Conservation (phyloP, 37 sponge, comb jelly and placozoan species). For the Haliclona indistincta region DNA sequence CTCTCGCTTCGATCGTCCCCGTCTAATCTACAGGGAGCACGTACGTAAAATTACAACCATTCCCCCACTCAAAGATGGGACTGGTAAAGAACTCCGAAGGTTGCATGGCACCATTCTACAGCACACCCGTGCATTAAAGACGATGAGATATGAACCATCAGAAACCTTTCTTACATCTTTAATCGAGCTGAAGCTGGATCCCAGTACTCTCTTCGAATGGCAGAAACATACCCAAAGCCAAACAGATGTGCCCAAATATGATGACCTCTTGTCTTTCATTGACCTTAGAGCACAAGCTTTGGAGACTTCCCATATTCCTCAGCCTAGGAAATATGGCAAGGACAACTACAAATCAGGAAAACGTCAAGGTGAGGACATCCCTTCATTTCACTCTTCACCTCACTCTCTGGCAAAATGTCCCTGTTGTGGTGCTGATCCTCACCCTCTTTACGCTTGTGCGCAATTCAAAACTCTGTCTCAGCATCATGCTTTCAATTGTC, state of each 20-base stretch:
- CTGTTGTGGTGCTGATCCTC: background rate
- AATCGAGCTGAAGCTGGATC: constrained; percentile 2
- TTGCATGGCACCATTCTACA: constrained; percentile 7
- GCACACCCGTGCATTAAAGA: background rate
- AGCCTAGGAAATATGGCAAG: background rate
- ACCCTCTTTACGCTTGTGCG: background rate
- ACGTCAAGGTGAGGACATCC: background rate
- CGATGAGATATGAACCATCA: background rate
- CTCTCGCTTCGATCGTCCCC: background rate
- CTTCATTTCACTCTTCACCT: background rate
- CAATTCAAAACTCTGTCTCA: constrained; percentile 1
- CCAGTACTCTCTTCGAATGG: constrained; percentile 1
- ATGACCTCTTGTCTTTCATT: background rate
- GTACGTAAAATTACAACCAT: background rate
- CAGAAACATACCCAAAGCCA: background rate
- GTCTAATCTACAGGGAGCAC: background rate
- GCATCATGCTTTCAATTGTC: background rate
- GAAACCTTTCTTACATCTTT: background rate
- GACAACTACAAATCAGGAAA: too few species aligned
- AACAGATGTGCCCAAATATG: background rate
- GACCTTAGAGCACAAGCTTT: constrained; percentile 16
- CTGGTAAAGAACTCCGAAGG: constrained; percentile 2
- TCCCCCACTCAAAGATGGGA: background rate
- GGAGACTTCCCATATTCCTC: background rate
- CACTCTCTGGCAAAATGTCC: background rate